Conservation (phyloP, 2,113 vertebrate genomes). For the Antechinus flavipes region DNA sequence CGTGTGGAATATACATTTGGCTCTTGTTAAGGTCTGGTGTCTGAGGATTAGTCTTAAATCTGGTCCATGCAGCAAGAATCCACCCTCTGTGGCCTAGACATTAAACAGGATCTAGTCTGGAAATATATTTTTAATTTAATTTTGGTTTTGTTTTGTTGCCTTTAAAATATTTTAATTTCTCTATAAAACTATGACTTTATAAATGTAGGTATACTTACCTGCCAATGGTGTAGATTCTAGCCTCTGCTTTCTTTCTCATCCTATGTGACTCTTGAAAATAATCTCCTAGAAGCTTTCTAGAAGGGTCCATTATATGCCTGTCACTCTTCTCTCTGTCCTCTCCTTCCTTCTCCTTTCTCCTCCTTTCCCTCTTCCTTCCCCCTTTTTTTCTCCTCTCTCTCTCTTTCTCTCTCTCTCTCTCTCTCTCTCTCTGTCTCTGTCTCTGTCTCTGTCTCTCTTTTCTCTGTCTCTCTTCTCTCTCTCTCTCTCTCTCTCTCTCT, state of each 20-base stretch:
- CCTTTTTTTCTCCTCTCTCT: no score
- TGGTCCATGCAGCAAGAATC: not conserved
- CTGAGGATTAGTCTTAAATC: not conserved
- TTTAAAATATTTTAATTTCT: not conserved
- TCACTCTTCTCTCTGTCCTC: not conserved
- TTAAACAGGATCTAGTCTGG: not conserved
- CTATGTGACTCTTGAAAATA: not conserved
- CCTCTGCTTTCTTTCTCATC: not conserved
- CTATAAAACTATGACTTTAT: not conserved
- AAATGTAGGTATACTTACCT: not conserved
- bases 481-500: no score
- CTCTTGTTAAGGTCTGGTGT: not conserved
- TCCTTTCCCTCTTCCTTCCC: not conserved
- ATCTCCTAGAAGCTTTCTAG: not conserved
- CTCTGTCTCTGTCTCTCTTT: not conserved
- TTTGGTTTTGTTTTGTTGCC: not conserved
- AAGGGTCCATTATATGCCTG: not conserved
- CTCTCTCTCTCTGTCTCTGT: not conserved
- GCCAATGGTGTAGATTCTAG: not conserved
- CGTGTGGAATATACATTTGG: not conserved
- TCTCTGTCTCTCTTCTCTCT: no score
- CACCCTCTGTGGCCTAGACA: not conserved
- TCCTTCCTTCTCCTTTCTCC: not conserved
- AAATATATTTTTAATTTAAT: not conserved
- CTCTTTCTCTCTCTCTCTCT: not conserved